phyloP scores from a whole-genome alignment of 1,140 invertebrate genomes.

The Drosophila ironensis region DNA sequence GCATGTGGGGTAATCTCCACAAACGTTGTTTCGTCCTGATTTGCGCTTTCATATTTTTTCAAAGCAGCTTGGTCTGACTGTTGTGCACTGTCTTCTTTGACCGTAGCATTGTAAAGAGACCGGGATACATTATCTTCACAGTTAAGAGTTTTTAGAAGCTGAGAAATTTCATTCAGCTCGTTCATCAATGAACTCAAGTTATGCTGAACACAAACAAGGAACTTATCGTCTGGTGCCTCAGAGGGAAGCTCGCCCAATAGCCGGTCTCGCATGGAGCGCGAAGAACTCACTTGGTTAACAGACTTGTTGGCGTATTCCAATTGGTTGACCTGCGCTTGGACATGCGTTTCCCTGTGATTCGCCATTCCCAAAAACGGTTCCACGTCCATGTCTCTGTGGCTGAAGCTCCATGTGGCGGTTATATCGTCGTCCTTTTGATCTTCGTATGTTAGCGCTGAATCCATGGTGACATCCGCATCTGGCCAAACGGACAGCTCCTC shows the following conservation, averaged over 20 bases:
- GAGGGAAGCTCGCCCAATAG: not conserved
- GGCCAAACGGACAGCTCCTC: not conserved
- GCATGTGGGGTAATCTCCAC: too few species aligned
- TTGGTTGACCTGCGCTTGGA: not conserved
- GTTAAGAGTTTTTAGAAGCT: too few species aligned
- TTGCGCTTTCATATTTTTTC: too few species aligned
- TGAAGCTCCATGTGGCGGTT: conserved; percentile 4
- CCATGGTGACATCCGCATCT: not conserved
- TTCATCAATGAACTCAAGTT: conserved; percentile 18
- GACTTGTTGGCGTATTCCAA: not conserved
- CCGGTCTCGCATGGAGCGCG: not conserved
- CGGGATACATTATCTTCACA: not conserved
- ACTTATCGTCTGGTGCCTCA: not conserved
- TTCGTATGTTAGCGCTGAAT: not conserved
- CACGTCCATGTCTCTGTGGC: conserved; percentile 11
- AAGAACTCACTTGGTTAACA: not conserved
- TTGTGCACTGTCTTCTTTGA: too few species aligned
- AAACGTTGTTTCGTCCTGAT: too few species aligned
- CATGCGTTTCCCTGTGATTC: not conserved
- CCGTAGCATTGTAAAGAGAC: too few species aligned
- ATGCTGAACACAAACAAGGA: not conserved
- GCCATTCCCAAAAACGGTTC: not conserved
- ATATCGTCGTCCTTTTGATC: not conserved
- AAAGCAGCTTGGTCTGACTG: too few species aligned
- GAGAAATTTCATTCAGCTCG: conserved; percentile 12